These are phyloP conservation scores for Drosophila diplacantha DNA, from an alignment of 2,888 invertebrate genomes.

Conservation along the genomic window DNA sequence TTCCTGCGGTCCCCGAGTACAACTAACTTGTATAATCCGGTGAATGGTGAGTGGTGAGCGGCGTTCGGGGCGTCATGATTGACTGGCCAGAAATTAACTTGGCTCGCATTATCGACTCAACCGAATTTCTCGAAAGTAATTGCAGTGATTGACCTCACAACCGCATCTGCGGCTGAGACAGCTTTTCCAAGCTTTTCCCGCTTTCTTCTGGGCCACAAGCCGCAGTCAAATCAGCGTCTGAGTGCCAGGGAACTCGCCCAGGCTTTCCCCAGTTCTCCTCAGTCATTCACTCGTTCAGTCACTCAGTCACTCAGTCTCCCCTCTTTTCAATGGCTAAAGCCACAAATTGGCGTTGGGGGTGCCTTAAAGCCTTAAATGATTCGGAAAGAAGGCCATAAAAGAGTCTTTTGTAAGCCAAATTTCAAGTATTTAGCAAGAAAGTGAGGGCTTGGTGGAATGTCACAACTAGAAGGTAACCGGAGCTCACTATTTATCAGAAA, in stretches of 20 bases:
- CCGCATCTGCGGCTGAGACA: constrained; percentile 50
- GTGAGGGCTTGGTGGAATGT: not conserved
- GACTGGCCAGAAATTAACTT: constrained; percentile 31
- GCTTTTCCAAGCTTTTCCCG: constrained; percentile 5
- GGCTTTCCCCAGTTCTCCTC: not conserved
- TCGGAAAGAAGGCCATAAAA: constrained; percentile 21
- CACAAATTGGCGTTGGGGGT: constrained; percentile 39
- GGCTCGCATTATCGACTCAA: constrained; percentile 11
- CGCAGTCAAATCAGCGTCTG: constrained; percentile 57
- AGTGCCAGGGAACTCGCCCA: constrained; percentile 32
- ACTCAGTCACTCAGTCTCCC: constrained; percentile 3
- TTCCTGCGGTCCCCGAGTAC: not conserved
- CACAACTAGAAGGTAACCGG: not conserved
- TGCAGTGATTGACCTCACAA: constrained; percentile 59
- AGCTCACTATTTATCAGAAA: too few relatives aligned
- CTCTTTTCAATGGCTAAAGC: constrained; percentile 36
- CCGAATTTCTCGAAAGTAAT: constrained; percentile 47
- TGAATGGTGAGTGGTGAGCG: not conserved
- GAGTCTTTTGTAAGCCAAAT: constrained; percentile 2
- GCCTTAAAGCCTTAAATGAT: constrained; percentile 49
- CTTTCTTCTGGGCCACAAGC: constrained; percentile 31
- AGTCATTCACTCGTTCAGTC: constrained; percentile 11
- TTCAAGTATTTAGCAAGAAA: constrained; percentile 6
- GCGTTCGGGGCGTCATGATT: constrained; percentile 10
- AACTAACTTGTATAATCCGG: constrained; percentile 14